Evolutionary conservation across 2,888 invertebrate species (phyloP), one percentile per base, ranked within the genome.

Genomic region (Agriopis marginaria): DNA sequence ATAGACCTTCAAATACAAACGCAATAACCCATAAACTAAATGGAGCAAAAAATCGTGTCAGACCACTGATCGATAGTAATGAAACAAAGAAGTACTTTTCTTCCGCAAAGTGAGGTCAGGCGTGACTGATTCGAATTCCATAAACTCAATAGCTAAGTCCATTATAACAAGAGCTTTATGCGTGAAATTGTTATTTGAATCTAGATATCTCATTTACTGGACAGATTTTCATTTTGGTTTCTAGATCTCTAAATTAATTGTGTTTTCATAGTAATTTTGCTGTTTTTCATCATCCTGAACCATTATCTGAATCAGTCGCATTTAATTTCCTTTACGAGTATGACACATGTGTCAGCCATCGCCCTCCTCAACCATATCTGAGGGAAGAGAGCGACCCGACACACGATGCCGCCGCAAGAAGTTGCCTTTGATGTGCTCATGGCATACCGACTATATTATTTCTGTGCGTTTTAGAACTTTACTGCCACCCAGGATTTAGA

Each of bases 31-130:
- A 74, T 74, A 65, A 80, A 82, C 70, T 80, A 84, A 86, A 77
- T 83, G 71, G 79, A 85, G 82, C 82, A 87, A 89, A 86, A 54
- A 86, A 79, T 79, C 73, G 80, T 82, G 82, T 81, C 81, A 73
- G 79, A 75, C 79, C 75, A 79, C 67, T 82, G 82, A 83, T 83
- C 83, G 77, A 82, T 82, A 79, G 82, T 79, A 83, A 82, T 86
- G 84, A 89, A 89, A 89, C 89, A 90, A 89, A 90, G 86, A 85
- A 85, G 82, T 87, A 88, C 88, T 85, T 91, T 91, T 92, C 93
- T 93, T 93, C 92, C 91, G 90, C 83, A 87, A 87, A 75, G 77
- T 88, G 90, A 92, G 93, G 91, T 90, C 92, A 86, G 78, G 81
- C 90, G 90, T 91, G 91, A 90, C 91, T 86, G 82, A 84, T 79